Base-by-base conservation (phyloP, 2,888 invertebrate species). In the Ephialtes manifestator region DNA sequence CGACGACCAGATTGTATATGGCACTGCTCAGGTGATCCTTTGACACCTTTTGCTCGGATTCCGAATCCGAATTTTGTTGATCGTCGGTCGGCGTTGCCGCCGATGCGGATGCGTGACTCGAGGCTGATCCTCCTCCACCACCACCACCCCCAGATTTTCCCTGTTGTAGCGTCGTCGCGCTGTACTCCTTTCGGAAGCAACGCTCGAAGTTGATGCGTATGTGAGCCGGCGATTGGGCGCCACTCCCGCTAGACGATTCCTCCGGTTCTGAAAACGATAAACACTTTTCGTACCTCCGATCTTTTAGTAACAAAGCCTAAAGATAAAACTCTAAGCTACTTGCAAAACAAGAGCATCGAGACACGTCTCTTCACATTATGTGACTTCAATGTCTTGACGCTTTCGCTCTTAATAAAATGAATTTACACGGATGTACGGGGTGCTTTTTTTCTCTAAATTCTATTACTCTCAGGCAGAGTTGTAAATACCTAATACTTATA, bases 121-220 rank as follows among this genome's bases (percentile, higher is more conserved):
- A 75, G 82, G 88, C 76, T 88, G 88, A 68, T 46, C 46, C 58
- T 86, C 89, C 74, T 83, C 84, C 68, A 24, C 43, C 85, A 77
- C 80, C 83, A 35, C 53, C 70, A 53, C 94, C 39, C 92, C 93
- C 51, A 89, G 81, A 83, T 43, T 92, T 92, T 53, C 92, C 91
- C 24, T 85, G 83, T 86, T 94, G 94, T 83, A 94, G 93, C 86
- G 93, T 94, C 86, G 95, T 93, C 84, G 95, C 86, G 89, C 94
- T 94, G 92, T 94, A 95, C 89, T 95, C 95, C 90, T 95, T 95
- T 84, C 94, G 94, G 87, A 95, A 93, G 77, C 95, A 95, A 79
- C 94, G 94, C 87, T 95, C 95, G 90, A 95, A 95, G 88, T 94
- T 94, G 88, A 94, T 94, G 89, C 93, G 92, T 85, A 94, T 92